Evolutionary conservation across 2,888 invertebrate species (phyloP), one percentile per base, ranked within the genome.

Genomic region (Himalopsyche japonica): DNA sequence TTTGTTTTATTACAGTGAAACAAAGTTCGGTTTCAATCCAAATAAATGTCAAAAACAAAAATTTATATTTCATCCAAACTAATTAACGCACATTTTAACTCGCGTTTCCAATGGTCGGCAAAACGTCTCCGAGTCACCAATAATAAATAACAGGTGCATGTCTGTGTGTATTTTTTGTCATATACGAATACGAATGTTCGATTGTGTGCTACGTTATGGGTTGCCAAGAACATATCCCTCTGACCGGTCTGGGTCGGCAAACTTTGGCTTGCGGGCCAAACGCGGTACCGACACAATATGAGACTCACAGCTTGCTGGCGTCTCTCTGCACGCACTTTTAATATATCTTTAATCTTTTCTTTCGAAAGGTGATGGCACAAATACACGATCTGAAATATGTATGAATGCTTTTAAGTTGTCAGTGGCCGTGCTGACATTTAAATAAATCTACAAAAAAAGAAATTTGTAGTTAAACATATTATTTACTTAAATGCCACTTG

Each of bases 201-300:
- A 57, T 57, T 57, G 57, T 57, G 20, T 57, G 57, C 20, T 5
- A 7, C 2, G 57, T 57, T 24, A 7, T 5, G 15, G 57, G 57
- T 7, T 57, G 57, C 57, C 57, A 57, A 57, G 24, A 57, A 57
- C 57, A 57, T 57, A 57, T 57, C 57, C 57, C 57, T 57, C 57
- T 57, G 57, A 20, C 20, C 57, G 82, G 82, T 82, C 82, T 82
- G 82, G 82, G 82, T 82, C 82, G 82, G 79, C 82, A 78, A 82
- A 82, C 82, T 82, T 49, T 82, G 82, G 82, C 79, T 79, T 57
- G 64, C 79, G 37, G 82, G 82, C 82, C 82, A 82, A 82, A 24
- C 57, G 49, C n/a, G 80, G 49, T 32, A 77, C 32, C 82, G 32
- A 30, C 80, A 82, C 78, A 82, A 78, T 76, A 27, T 57, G 64